Conservation (phyloP, 2,797 vertebrate genomes). For the Uromys caudimaculatus region DNA sequence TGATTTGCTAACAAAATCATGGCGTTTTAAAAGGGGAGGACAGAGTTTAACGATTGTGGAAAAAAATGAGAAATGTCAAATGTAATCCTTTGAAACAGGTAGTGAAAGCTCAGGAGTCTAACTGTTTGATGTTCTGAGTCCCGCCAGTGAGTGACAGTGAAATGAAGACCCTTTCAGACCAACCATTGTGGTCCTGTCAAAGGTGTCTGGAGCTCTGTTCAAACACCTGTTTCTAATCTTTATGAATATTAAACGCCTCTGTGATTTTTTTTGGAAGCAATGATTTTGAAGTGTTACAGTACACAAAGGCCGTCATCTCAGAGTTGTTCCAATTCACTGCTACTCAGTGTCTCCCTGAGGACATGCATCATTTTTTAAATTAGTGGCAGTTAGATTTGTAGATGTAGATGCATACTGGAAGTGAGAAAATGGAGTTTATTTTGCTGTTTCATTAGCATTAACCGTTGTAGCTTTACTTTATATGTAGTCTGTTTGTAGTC, state of each 20-base stretch:
- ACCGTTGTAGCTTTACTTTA: conserved; percentile 57
- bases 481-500: conserved; percentile 9
- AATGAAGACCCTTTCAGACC: conserved; percentile 76
- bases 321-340: conserved; percentile 55
- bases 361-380: conserved; percentile 49
- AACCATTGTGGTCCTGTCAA: conserved; percentile 76
- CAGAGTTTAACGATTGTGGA: conserved; percentile 57
- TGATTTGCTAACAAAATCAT: conserved; percentile 79
- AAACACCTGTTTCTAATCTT: conserved; percentile 80
- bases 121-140: conserved; percentile 72
- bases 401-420: background rate
- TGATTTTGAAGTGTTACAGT: conserved; percentile 65
- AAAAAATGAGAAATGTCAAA: conserved; percentile 80
- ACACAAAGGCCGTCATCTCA: conserved; percentile 64
- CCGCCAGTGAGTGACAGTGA: conserved; percentile 63
- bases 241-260: conserved; percentile 73
- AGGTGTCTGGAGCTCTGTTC: conserved; percentile 75
- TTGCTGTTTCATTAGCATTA: conserved; percentile 50
- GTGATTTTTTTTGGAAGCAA: conserved; percentile 69
- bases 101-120: conserved; percentile 47
- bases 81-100: conserved; percentile 75
- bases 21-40: conserved; percentile 72
- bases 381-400: conserved; percentile 19
- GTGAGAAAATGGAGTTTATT: conserved; percentile 40
- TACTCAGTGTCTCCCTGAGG: conserved; percentile 41